A percentile compares a stretch with the other conserved stretches of the same genome.
Evolutionary conservation across 2,797 vertebrate species (phyloP).

Genomic region (Pseudochirops corinnae): DNA sequence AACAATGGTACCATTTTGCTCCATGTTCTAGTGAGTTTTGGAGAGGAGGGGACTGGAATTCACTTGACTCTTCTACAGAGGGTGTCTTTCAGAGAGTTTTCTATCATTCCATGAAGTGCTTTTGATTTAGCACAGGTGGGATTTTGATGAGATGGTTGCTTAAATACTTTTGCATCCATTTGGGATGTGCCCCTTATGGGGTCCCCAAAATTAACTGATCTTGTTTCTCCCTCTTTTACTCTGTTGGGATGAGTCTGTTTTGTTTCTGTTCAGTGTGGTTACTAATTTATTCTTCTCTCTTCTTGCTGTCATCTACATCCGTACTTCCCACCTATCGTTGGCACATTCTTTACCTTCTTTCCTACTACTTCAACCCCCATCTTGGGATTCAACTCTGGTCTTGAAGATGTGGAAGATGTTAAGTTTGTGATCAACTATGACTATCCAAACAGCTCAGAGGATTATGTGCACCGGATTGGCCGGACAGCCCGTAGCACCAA

Average conservation of each 20-base stretch:
- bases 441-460: slow-evolving; percentile 98
- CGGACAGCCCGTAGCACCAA: slow-evolving; percentile 98
- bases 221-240: slow-evolving; percentile 79
- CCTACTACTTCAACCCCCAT: slow-evolving; percentile 83
- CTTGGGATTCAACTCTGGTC: slow-evolving; percentile 80
- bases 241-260: slow-evolving; percentile 89
- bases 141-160: slow-evolving; percentile 75
- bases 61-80: background rate
- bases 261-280: slow-evolving; percentile 81
- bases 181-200: slow-evolving; percentile 55
- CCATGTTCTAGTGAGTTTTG: slow-evolving; percentile 36
- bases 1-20: slow-evolving; percentile 62
- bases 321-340: slow-evolving; percentile 88
- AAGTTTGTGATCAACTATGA: slow-evolving; percentile 99
- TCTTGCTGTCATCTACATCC: slow-evolving; percentile 89
- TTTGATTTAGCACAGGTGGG: slow-evolving; percentile 74
- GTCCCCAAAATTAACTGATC: slow-evolving; percentile 54
- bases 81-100: background rate
- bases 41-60: slow-evolving; percentile 27
- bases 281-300: slow-evolving; percentile 87
- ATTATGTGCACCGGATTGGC: slow-evolving; percentile 98
- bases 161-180: slow-evolving; percentile 57
- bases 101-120: slow-evolving; percentile 39
- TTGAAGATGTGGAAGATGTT: slow-evolving; percentile 96
- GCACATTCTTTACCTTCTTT: slow-evolving; percentile 87